Base-by-base conservation (phyloP, 2,113 vertebrate genomes). In the Carassius carassius region DNA sequence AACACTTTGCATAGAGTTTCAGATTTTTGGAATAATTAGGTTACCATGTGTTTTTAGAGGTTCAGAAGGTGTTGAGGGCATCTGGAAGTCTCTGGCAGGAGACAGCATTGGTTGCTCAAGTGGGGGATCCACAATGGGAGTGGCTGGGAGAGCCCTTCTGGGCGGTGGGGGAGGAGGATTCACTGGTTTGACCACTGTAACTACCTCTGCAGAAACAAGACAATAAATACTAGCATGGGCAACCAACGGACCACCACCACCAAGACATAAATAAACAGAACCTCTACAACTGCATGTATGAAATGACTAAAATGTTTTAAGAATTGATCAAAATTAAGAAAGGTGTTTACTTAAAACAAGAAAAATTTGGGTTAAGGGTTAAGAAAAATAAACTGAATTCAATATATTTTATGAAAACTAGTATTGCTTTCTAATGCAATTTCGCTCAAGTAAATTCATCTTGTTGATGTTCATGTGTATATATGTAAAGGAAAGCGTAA, bases 81-180 rank as follows among this genome's bases (percentile, higher is more conserved):
- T 75, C 51, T 78, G 69, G 29, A 95, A 89, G 75, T 93, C 87
- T 77, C 93, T 82, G 0, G 21, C 60, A 0, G 85, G 89, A 21
- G 92, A 94, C 70, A 90, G 94, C 0, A 56, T 35, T 1, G 94
- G 95, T 85, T 97, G 96, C 47, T 60, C 25, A 70, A 95, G 95
- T 76, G 95, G 86, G 9, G 88, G 87, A 58, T 90, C 93, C 80
- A 93, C 90, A 62, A 83, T 87, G 9, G 86, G 74, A 0, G 80
- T 12, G 9, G 93, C 79, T 72, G 93, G 93, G 37, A 95, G 90
- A 58, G 84, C 37, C 86, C 90, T 95, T 2, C 76, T 94, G 35
- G 93, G 93, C 47, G 87, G 87, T 41, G 92, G 92, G 5, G 89
- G 86, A 4, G 90, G 91, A 37, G 90, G 85, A 78, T 29, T 37